Percentiles rank a stretch among this genome's conserved stretches.
phyloP scores from a whole-genome alignment of 1,140 invertebrate genomes.

The Drosophila elegans region DNA sequence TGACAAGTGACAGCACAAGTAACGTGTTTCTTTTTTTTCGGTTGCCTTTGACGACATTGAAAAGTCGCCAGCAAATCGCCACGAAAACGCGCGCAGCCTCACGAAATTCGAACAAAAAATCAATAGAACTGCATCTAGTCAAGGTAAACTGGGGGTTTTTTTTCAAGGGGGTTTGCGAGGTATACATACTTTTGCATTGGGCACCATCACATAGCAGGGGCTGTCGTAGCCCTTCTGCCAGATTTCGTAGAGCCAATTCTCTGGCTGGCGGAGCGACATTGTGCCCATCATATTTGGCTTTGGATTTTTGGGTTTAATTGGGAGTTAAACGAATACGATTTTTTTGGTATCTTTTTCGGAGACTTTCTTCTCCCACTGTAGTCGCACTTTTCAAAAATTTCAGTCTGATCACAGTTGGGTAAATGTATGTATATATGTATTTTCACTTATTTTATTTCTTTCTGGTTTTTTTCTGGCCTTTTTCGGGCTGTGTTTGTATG shows the following conservation, averaged over 20 bases:
- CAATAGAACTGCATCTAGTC: slow-evolving; percentile 73
- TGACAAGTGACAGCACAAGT: slow-evolving; percentile 17
- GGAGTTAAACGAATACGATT: slow-evolving; percentile 6
- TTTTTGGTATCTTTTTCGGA: slow-evolving; percentile 28
- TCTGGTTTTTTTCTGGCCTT: slow-evolving; percentile 15
- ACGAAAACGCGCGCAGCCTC: slow-evolving; percentile 51
- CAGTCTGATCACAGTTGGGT: slow-evolving; percentile 39
- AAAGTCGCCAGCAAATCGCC: slow-evolving; percentile 31
- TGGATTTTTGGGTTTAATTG: slow-evolving; percentile 23
- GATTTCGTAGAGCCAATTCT: slow-evolving; percentile 88
- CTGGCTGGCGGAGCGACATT: slow-evolving; percentile 83
- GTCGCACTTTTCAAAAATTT: slow-evolving; percentile 25
- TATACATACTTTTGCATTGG: slow-evolving; percentile 87
- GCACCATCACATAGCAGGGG: slow-evolving; percentile 88
- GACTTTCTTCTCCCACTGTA: slow-evolving; percentile 20
- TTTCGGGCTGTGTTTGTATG: slow-evolving; percentile 42
- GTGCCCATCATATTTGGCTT: slow-evolving; percentile 80
- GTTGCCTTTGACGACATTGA: slow-evolving; percentile 42
- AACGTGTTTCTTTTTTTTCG: slow-evolving; percentile 1
- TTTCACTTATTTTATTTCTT: slow-evolving; percentile 40
- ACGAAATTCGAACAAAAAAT: slow-evolving; percentile 56
- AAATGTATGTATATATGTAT: slow-evolving; percentile 34
- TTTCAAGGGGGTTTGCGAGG: slow-evolving; percentile 10
- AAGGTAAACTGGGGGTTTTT: slow-evolving; percentile 37
- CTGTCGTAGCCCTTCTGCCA: slow-evolving; percentile 87